phyloP scores from a whole-genome alignment of 2,888 invertebrate genomes.

The Dysmachus trigonus region DNA sequence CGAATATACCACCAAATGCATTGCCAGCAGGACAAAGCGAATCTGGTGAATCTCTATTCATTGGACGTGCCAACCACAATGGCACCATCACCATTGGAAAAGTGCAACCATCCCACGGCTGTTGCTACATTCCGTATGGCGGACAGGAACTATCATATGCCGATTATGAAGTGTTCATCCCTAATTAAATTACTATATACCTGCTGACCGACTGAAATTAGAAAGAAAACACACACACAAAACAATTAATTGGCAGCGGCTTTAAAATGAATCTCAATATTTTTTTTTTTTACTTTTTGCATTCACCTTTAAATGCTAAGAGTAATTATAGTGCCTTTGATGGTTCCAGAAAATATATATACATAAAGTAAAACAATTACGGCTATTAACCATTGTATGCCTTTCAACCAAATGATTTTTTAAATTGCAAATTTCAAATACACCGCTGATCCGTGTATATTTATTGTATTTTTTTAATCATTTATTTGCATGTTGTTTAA shows the following conservation, averaged over 20 bases:
- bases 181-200: conserved; percentile 55
- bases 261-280: conserved; percentile 11
- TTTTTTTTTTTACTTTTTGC: background rate
- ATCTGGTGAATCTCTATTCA: conserved; percentile 80
- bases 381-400: conserved; percentile 25
- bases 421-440: background rate
- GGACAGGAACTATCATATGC: conserved; percentile 81
- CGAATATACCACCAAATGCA: conserved; percentile 78
- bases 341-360: background rate
- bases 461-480: conserved; percentile 34
- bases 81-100: conserved; percentile 82
- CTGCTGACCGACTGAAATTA: conserved; percentile 20
- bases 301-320: background rate
- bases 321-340: conserved; percentile 35
- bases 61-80: conserved; percentile 81
- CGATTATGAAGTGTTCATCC: conserved; percentile 79
- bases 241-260: background rate
- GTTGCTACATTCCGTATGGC: conserved; percentile 84
- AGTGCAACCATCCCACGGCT: conserved; percentile 83
- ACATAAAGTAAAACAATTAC: background rate
- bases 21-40: conserved; percentile 78
- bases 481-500: conserved; percentile 38
- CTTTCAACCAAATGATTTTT: conserved; percentile 8
- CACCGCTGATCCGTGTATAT: conserved; percentile 12
- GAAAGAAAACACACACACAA: background rate